Evolutionary conservation across 2,888 invertebrate species (phyloP).

Genomic region (Tipula vernalis): DNA sequence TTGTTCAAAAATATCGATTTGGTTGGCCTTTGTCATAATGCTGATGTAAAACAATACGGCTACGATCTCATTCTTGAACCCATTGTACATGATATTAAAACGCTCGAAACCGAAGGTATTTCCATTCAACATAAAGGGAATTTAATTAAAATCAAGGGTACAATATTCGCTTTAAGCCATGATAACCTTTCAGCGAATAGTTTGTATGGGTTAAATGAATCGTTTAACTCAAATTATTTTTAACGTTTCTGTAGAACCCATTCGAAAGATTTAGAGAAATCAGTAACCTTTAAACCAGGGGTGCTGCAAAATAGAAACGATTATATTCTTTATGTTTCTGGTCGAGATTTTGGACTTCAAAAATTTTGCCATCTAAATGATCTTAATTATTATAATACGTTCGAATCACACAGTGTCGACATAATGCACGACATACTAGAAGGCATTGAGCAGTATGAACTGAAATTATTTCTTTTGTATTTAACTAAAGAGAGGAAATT

Average conservation of each 20-base stretch:
- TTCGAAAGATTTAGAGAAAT: not conserved
- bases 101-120: conserved; percentile 16
- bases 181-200: too few relatives aligned
- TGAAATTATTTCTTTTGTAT: not conserved
- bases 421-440: not conserved
- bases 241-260: not conserved
- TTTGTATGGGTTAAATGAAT: too few relatives aligned
- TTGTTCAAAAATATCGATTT: conserved; percentile 16
- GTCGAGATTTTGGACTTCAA: not conserved
- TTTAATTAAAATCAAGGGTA: too few relatives aligned
- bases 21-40: not conserved
- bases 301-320: not conserved
- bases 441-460: not conserved
- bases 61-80: conserved; percentile 14
- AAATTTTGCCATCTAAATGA: not conserved
- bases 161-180: too few relatives aligned
- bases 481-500: not conserved
- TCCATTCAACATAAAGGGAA: too few relatives aligned
- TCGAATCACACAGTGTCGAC: not conserved
- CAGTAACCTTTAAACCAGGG: not conserved
- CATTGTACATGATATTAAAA: conserved; percentile 16
- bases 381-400: not conserved
- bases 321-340: not conserved
- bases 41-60: not conserved
- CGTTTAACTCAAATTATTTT: not conserved